These are phyloP conservation scores for Amphibalanus amphitrite DNA, from an alignment of 1,140 invertebrate species.

Conservation along the genomic window DNA sequence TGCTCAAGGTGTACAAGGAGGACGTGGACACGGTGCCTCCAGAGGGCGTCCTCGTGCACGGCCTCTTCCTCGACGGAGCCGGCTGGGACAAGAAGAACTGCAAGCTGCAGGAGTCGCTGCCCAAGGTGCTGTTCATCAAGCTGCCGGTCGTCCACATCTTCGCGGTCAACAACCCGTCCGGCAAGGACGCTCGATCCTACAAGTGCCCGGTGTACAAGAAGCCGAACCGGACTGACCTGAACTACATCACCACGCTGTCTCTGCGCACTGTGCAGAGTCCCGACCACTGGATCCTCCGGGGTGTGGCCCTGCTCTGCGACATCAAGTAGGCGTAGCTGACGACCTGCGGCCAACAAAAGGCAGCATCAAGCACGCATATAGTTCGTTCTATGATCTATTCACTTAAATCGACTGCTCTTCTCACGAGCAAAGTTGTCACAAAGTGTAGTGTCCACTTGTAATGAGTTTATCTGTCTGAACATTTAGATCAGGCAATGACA, in stretches of 20 bases:
- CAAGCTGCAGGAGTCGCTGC: slow-evolving; percentile 19
- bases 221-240: slow-evolving; percentile 55
- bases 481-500: too few relatives aligned
- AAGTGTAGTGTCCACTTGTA: too few relatives aligned
- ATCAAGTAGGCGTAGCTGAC: slow-evolving; percentile 40
- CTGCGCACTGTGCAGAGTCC: slow-evolving; percentile 41
- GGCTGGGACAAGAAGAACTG: slow-evolving; percentile 29
- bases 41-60: slow-evolving; percentile 83
- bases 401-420: too few relatives aligned
- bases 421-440: too few relatives aligned
- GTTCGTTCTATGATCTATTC: too few relatives aligned
- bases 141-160: slow-evolving; percentile 54
- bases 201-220: slow-evolving; percentile 81
- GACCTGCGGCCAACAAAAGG: too few relatives aligned
- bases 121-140: slow-evolving; percentile 27
- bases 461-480: too few relatives aligned
- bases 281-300: slow-evolving; percentile 65
- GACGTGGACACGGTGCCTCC: slow-evolving; percentile 70
- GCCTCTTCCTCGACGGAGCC: slow-evolving; percentile 34
- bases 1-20: slow-evolving; percentile 54
- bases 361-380: too few relatives aligned
- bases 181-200: slow-evolving; percentile 50
- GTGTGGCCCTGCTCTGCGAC: slow-evolving; percentile 75
- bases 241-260: slow-evolving; percentile 58
- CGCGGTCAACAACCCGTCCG: slow-evolving; percentile 46